Evolutionary conservation across 2,113 vertebrate genomes (phyloP).

Genomic region (Callipepla californica): DNA sequence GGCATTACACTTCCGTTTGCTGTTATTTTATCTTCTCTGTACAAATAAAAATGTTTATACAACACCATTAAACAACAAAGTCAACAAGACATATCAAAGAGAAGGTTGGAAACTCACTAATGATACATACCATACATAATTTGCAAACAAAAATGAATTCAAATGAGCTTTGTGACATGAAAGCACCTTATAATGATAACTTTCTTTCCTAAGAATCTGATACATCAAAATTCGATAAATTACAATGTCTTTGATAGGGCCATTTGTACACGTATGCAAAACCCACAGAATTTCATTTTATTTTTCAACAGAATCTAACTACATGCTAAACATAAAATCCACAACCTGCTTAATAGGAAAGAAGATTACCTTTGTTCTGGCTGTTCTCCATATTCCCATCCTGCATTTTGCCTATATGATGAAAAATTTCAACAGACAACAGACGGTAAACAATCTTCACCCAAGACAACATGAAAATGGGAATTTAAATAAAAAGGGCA

Average conservation of each 20-base stretch:
- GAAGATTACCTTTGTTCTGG: conserved; percentile 99
- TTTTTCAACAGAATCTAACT: conserved; percentile 4
- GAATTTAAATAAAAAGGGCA: conserved; percentile 79
- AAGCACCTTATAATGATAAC: not conserved
- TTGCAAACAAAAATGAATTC: not conserved
- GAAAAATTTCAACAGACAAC: conserved; percentile 97
- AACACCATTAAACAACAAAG: conserved; percentile 17
- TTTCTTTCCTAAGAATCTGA: not conserved
- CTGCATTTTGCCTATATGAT: conserved; percentile 99
- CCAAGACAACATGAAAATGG: conserved; percentile 77
- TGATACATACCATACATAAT: not conserved
- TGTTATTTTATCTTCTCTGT: not conserved
- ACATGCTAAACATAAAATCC: conserved; percentile 39
- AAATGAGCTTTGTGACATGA: not conserved
- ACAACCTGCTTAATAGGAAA: conserved; percentile 69
- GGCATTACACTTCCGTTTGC: not conserved
- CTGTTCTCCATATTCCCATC: conserved; percentile 99
- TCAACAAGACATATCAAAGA: not conserved
- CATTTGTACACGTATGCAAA: conserved; percentile 9
- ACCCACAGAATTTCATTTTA: not conserved
- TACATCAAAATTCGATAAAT: too few relatives aligned
- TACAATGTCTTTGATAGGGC: not conserved
- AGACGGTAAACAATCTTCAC: conserved; percentile 88
- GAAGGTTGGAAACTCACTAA: not conserved
- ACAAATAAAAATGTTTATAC: not conserved